phyloP scores from a whole-genome alignment of 2,797 vertebrate genomes.

The Cossypha caffra region DNA sequence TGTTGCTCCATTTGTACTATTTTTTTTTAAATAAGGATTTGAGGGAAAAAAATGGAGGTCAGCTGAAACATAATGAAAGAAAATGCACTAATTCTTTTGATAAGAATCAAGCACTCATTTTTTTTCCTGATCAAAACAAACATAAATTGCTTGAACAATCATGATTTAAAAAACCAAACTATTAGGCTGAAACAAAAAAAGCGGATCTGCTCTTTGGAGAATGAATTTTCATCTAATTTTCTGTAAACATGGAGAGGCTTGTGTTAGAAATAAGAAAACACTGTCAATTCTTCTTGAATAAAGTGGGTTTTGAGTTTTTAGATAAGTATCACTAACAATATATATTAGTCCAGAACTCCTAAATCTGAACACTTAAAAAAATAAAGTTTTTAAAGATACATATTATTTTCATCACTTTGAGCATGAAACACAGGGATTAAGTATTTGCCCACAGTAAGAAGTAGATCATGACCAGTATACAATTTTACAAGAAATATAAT shows the following conservation, averaged over 20 bases:
- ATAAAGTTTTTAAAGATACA: fast-evolving
- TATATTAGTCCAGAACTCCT: not conserved
- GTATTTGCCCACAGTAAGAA: not conserved
- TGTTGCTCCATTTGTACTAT: slow-evolving; percentile 23
- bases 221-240: not conserved
- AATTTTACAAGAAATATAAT: not conserved
- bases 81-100: not conserved
- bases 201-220: not conserved
- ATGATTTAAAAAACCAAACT: not conserved
- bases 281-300: not conserved
- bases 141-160: not conserved
- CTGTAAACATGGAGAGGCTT: not conserved
- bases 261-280: not conserved
- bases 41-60: not conserved
- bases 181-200: not conserved
- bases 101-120: not conserved
- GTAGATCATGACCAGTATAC: not conserved
- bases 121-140: not conserved
- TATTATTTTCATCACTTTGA: not conserved
- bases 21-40: slow-evolving; percentile 36
- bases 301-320: not conserved
- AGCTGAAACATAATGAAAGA: not conserved
- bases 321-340: not conserved
- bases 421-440: not conserved
- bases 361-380: not conserved